Evolutionary conservation across 2,797 vertebrate genomes (phyloP), one percentile per base, ranked within the genome.

Genomic region (Enteromius argenteus): DNA sequence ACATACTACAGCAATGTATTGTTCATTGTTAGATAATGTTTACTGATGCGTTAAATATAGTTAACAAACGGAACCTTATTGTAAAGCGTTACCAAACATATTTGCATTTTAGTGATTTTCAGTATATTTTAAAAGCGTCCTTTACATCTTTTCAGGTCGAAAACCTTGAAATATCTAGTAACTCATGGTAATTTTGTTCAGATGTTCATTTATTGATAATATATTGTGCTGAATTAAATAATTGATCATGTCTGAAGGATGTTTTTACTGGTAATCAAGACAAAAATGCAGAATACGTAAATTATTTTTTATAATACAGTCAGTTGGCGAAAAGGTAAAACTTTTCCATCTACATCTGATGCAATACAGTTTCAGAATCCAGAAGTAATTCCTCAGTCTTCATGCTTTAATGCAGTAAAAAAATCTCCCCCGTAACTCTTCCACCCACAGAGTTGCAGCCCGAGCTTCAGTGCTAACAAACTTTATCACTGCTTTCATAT

Each of bases 351-450:
- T 81, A 27, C 49, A 42, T 71, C 79, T 72, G 51, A 81, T 42
- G 79, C 79, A 71, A 46, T 44, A 14, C n/a, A 72, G 23, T 72
- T 81, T 72, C 51, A 72, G 23, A 72, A 72, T 81, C 37, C 37
- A 60, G 11, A 56, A 81, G 67, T 81, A 60, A 72, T 58, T 39
- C 78, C 62, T 39, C 44, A 68, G 64, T 68, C 60, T 72, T 72
- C 35, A 72, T 72, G 30, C 67, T 81, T 72, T 81, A 72, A 81
- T 46, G 67, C 79, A 60, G 67, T 46, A 74, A 71, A 72, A 27
- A 80, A 81, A 81, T 81, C 79, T 72, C 67, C 79, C 79, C 67
- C 17, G 23, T 72, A 81, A 72, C 79, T 81, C 79, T 60, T 72
- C 67, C 67, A 30, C 79, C 79, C 67, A 81, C 79, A 60, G 51